Conservation (phyloP, 2,888 invertebrate species). For the Leptopterna dolabrata region DNA sequence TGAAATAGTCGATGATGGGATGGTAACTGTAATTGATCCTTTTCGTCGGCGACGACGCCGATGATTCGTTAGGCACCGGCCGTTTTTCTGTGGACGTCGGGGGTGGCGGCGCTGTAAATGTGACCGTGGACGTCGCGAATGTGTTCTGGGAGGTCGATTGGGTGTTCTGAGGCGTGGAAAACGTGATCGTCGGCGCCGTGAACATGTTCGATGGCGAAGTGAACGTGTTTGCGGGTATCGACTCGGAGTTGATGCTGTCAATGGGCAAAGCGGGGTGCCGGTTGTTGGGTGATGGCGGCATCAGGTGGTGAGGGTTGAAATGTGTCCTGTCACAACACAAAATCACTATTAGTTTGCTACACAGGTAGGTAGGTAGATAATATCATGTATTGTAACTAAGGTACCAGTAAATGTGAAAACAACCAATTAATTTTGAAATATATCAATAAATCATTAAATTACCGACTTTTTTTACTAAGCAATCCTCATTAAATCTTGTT, state of each 20-base stretch:
- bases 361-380: too few species aligned
- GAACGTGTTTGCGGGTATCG: constrained; percentile 22
- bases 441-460: too few species aligned
- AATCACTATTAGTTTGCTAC: background rate
- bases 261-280: constrained; percentile 61
- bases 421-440: too few species aligned
- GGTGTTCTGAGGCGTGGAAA: background rate
- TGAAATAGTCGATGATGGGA: constrained; percentile 84
- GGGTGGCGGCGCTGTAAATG: background rate
- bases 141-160: constrained; percentile 63
- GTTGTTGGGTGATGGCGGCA: constrained; percentile 57
- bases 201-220: constrained; percentile 27
- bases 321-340: constrained; percentile 20
- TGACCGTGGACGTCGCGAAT: background rate
- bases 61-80: background rate
- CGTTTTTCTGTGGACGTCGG: background rate
- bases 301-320: constrained; percentile 48
- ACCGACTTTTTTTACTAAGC: too few species aligned
- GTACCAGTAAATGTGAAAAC: too few species aligned
- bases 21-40: constrained; percentile 85
- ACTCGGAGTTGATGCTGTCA: constrained; percentile 58
- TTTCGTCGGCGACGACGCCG: constrained; percentile 65
- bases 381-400: too few species aligned
- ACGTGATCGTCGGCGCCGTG: constrained; percentile 65
- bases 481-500: too few species aligned